phyloP scores from a whole-genome alignment of 2,113 vertebrate genomes.

The Circaetus cinerascens region DNA sequence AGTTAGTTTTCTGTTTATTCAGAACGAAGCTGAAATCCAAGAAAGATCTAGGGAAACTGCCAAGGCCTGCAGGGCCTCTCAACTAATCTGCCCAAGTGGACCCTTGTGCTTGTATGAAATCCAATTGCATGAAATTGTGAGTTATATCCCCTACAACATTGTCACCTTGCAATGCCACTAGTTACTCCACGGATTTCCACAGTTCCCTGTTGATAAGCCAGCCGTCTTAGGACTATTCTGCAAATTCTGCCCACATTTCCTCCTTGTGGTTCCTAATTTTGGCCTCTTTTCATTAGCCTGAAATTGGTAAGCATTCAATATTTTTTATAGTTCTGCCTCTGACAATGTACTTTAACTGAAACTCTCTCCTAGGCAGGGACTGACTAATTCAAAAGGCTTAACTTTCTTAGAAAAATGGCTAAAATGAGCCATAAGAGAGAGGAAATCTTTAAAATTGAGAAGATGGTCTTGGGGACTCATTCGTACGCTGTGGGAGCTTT shows the following conservation, averaged over 20 bases:
- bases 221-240: background rate
- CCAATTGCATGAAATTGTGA: background rate
- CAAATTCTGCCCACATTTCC: background rate
- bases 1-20: conserved; percentile 3
- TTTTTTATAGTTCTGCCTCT: background rate
- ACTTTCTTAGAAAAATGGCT: background rate
- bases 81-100: background rate
- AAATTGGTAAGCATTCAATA: background rate
- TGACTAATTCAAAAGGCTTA: background rate
- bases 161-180: background rate
- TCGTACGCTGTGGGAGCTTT: background rate
- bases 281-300: background rate
- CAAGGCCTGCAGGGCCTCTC: background rate
- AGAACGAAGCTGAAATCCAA: background rate
- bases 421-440: background rate
- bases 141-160: background rate
- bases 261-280: background rate
- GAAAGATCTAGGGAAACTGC: background rate
- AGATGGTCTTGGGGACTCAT: background rate
- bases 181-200: background rate
- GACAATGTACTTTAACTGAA: background rate
- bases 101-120: background rate
- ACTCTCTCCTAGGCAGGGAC: background rate
- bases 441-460: background rate
- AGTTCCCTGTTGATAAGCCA: background rate